Base-by-base conservation (phyloP, 2,797 vertebrate species). In the Sebastes glaucus region DNA sequence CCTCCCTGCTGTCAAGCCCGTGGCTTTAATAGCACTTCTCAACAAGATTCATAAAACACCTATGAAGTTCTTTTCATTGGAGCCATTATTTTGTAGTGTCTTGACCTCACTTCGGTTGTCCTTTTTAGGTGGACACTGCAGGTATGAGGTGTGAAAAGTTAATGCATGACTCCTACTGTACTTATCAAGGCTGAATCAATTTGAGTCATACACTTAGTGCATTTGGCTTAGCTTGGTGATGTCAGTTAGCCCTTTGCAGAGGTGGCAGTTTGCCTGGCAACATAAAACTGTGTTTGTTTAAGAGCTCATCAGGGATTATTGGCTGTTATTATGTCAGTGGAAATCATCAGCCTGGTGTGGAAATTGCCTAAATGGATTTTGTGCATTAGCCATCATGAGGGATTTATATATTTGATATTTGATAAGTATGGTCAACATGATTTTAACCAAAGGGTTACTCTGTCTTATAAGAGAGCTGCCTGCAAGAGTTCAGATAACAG, bases 231-330 rank as follows among this genome's bases (percentile, higher is more conserved):
- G 63, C 78, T 72, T 7, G 64, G 42, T 67, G 63, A 84, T 80
- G 72, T 84, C 85, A 84, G 64, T 73, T 78, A 73, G 74, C 42
- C 67, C 30, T 78, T 79, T 71, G 74, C 64, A 57, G 65, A 85
- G 74, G 77, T 76, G 73, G 73, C 81, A 87, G 8, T 88, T 85
- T 85, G 76, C 72, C 72, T 78, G 77, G 78, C 63, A 82, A 86
- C 79, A 85, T 86, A 71, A 86, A 85, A 85, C 64, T 62, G 68
- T 90, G 83, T 92, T 92, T 93, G 78, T 86, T 81, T 72, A 84
- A 84, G 78, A 83, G 89, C 89, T 91, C 84, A 90, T 90, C 81
- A 22, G 78, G 63, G 85, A 88, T 90, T 91, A 86, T 87, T 85
- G 81, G 65, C 68, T 87, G 84, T 81, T 86, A 82, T 87, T 90